Percentiles rank a stretch among this genome's conserved stretches.
phyloP scores from a whole-genome alignment of 2,113 vertebrate genomes.

The Cryptomyrus ogoouensis region DNA sequence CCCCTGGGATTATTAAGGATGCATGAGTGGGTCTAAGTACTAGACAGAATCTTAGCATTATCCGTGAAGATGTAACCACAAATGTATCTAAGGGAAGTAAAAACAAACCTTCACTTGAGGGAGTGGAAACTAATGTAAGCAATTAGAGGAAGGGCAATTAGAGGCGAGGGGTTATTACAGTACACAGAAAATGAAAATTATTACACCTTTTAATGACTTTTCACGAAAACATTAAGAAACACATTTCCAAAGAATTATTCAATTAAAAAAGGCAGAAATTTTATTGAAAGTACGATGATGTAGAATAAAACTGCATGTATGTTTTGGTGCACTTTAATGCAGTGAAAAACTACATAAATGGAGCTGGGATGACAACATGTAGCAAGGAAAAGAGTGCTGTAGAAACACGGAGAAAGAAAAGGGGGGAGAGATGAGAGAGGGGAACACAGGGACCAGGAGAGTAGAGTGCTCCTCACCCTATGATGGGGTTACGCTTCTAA shows the following conservation, averaged over 20 bases:
- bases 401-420: not conserved
- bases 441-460: not conserved
- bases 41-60: not conserved
- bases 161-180: not conserved
- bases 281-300: not conserved
- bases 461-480: not conserved
- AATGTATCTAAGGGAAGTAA: not conserved
- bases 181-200: not conserved
- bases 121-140: not conserved
- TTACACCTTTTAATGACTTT: not conserved
- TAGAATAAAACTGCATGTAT: not conserved
- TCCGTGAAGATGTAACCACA: not conserved
- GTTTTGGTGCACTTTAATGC: not conserved
- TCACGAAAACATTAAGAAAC: not conserved
- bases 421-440: not conserved
- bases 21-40: not conserved
- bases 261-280: not conserved
- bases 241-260: not conserved
- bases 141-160: not conserved
- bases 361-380: not conserved
- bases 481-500: not conserved
- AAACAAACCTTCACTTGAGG: constrained; percentile 22
- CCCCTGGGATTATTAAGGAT: not conserved
- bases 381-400: not conserved
- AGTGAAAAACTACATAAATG: not conserved